Evolutionary conservation across 2,113 vertebrate species (phyloP).

Genomic region (Indicator maculatus): DNA sequence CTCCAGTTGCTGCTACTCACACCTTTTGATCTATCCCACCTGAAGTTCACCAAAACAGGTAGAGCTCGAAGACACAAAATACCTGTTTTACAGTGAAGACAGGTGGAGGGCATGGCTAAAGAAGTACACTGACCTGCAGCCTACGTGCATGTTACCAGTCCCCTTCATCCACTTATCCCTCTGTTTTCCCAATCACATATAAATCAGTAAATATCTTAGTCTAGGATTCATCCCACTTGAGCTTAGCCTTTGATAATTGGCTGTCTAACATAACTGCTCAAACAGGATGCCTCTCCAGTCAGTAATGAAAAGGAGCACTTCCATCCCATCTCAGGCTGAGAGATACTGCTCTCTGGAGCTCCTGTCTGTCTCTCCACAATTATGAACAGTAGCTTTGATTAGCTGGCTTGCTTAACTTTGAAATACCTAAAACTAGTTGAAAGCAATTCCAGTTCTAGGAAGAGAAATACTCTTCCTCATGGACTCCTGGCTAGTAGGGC

Average conservation of each 20-base stretch:
- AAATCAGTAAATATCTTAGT: neutral
- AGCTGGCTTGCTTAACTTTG: neutral
- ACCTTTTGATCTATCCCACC: neutral
- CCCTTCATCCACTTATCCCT: neutral
- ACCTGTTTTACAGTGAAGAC: neutral
- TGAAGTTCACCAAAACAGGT: neutral
- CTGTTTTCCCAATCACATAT: neutral
- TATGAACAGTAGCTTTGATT: neutral
- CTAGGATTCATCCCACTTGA: neutral
- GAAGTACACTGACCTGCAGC: neutral
- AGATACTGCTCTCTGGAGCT: neutral
- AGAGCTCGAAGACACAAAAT: neutral
- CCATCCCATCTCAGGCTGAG: neutral
- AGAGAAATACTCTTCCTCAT: neutral
- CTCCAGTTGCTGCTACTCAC: neutral
- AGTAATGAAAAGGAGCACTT: neutral
- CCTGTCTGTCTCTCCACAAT: neutral
- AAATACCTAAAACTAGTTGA: neutral
- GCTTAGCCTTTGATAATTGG: neutral
- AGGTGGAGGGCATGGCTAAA: neutral
- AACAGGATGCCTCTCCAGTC: neutral
- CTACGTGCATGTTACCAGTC: fast-evolving
- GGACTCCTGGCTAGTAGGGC: neutral
- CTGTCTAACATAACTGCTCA: neutral
- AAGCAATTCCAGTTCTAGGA: neutral